A percentile compares a stretch with the other conserved stretches of the same genome.
Conservation (phyloP, 2,888 invertebrate species). For the Leptopterna dolabrata region DNA sequence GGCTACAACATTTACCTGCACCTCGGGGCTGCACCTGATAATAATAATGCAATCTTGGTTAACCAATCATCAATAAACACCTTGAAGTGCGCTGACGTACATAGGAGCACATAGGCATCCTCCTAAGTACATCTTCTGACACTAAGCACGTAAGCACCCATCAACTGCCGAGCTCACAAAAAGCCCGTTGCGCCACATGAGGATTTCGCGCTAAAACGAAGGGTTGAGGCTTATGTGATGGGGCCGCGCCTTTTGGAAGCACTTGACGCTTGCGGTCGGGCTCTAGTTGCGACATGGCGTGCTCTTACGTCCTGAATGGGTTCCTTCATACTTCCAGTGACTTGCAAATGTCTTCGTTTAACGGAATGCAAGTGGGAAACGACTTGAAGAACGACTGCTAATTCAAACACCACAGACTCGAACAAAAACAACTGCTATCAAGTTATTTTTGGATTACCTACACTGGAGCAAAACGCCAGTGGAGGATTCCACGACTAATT, state of each 20-base stretch:
- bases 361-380: neutral
- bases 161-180: neutral
- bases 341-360: neutral
- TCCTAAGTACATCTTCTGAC: neutral
- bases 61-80: too few relatives aligned
- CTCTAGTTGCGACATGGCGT: neutral
- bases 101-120: too few relatives aligned
- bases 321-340: neutral
- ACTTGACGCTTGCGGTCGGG: neutral
- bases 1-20: too few relatives aligned
- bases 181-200: neutral
- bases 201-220: neutral
- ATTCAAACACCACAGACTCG: too few relatives aligned
- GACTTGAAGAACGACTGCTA: too few relatives aligned
- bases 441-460: too few relatives aligned
- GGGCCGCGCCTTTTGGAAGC: neutral
- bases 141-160: neutral
- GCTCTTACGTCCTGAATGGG: neutral
- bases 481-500: too few relatives aligned
- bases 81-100: too few relatives aligned
- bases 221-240: neutral
- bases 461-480: too few relatives aligned
- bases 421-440: too few relatives aligned
- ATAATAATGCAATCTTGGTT: too few relatives aligned
- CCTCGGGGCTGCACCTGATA: too few relatives aligned